A percentile compares a stretch with the other conserved stretches of the same genome.
Conservation (phyloP, 2,113 vertebrate genomes). For the Trogon surrucura region DNA sequence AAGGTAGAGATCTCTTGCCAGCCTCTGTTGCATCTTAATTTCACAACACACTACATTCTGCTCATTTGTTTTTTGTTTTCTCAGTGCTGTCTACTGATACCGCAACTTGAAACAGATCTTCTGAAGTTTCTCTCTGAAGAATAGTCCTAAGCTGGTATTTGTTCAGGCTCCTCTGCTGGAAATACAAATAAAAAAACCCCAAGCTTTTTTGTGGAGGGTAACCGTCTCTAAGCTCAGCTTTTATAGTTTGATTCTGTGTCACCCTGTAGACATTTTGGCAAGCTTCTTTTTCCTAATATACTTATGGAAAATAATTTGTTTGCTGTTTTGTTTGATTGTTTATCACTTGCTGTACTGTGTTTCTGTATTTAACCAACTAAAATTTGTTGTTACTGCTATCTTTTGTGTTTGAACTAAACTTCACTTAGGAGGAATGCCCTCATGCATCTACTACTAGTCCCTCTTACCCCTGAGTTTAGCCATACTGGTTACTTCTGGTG, state of each 20-base stretch:
- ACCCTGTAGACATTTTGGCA: not conserved
- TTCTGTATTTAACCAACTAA: not conserved
- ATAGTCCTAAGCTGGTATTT: not conserved
- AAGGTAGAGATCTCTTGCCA: not conserved
- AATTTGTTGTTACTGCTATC: not conserved
- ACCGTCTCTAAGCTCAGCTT: not conserved
- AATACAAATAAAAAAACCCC: not conserved
- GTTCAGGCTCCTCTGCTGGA: not conserved
- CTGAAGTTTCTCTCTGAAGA: not conserved
- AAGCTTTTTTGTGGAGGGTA: rapidly evolving
- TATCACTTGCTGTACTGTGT: not conserved
- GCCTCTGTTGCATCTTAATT: not conserved
- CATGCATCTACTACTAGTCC: not conserved
- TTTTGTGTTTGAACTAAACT: not conserved
- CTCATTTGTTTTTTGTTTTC: not conserved
- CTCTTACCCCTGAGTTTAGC: not conserved
- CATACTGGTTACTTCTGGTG: not conserved
- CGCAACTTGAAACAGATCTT: not conserved
- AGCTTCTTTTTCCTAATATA: not conserved
- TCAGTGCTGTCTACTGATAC: not conserved
- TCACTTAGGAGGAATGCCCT: not conserved
- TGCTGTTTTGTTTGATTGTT: not conserved
- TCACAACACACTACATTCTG: not conserved
- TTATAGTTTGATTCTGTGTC: not conserved
- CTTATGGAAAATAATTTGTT: not conserved